phyloP scores from a whole-genome alignment of 1,140 invertebrate species.

The Eumeta japonica region DNA sequence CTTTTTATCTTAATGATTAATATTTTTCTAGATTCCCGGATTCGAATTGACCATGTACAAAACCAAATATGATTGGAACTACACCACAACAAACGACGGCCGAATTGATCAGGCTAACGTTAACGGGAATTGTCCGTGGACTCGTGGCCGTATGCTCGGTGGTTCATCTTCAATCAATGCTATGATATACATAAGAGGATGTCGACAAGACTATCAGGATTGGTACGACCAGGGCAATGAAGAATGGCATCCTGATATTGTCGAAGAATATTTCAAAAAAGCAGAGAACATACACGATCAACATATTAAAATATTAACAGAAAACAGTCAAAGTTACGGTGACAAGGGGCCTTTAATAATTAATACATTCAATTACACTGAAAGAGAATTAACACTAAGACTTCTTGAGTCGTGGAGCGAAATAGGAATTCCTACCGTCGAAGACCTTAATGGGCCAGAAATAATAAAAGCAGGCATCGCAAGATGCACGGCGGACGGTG shows the following conservation, averaged over 20 bases:
- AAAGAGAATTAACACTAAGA: conserved; percentile 14
- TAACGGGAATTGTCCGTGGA: conserved; percentile 58
- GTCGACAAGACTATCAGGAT: conserved; percentile 58
- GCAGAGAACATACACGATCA: conserved; percentile 26
- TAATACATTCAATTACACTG: conserved; percentile 23
- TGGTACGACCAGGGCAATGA: conserved; percentile 65
- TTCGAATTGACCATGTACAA: conserved; percentile 42
- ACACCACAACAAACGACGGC: conserved; percentile 60
- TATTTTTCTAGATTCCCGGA: conserved; percentile 49
- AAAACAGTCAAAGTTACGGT: conserved; percentile 20
- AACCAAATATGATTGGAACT: conserved; percentile 64
- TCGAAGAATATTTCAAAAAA: conserved; percentile 21
- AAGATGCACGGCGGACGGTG: conserved; percentile 41
- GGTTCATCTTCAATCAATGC: conserved; percentile 74
- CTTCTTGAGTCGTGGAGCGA: conserved; percentile 39
- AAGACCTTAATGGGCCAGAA: conserved; percentile 33
- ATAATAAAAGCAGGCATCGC: conserved; percentile 33
- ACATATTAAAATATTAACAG: conserved; percentile 11
- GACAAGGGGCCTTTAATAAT: conserved; percentile 20
- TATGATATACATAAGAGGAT: conserved; percentile 74
- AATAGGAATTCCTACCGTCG: conserved; percentile 21
- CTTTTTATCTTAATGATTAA: too few species aligned
- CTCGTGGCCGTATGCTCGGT: conserved; percentile 69
- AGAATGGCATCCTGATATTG: conserved; percentile 63
- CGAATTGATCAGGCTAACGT: conserved; percentile 45